Evolutionary conservation across 1,140 invertebrate species (phyloP), one percentile per base, ranked within the genome.

Genomic region (Drosophila navojoa): DNA sequence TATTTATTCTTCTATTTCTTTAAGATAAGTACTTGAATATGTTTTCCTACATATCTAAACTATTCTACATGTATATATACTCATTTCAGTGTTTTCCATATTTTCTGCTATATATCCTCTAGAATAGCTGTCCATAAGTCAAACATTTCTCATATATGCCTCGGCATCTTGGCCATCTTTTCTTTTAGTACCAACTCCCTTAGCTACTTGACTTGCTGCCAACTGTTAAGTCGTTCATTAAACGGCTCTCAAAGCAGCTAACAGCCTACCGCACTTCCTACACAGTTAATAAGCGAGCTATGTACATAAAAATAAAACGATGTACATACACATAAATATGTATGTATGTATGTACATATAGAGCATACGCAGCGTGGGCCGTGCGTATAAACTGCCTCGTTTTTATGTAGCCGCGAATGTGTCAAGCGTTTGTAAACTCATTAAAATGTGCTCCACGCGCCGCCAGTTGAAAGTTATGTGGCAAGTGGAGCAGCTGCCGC

Each of bases 351-450:
- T 29, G 27, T 29, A 38, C 64, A 77, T 60, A 85, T 87, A 76
- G 79, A 72, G 86, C 62, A 86, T 86, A 86, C 79, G 82, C 71
- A 59, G 32, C 25, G 76, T 87, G 53, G 40, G 68, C 29, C 55
- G 57, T 47, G 19, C 4, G 9, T 32, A 58, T 44, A 22, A 45
- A 57, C 53, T 73, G 57, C 67, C 19, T 52, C 10, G 22, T 74
- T 76, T 87, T 87, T 77, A 87, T 77, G 72, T 44, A 54, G 38
- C 72, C 58, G 84, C 79, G 79, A 89, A 87, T 87, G 82, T 89
- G 84, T 87, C 79, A 86, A 87, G 79, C 84, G 79, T 89, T 87
- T 89, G 79, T 89, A 87, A 87, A 87, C 82, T 89, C 82, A 87
- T 87, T 87, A 87, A 87, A 89, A 87, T 82, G 71, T 78, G 54